Evolutionary conservation across 2,888 invertebrate genomes (phyloP).

Genomic region (Orthonychiurus folsomi): DNA sequence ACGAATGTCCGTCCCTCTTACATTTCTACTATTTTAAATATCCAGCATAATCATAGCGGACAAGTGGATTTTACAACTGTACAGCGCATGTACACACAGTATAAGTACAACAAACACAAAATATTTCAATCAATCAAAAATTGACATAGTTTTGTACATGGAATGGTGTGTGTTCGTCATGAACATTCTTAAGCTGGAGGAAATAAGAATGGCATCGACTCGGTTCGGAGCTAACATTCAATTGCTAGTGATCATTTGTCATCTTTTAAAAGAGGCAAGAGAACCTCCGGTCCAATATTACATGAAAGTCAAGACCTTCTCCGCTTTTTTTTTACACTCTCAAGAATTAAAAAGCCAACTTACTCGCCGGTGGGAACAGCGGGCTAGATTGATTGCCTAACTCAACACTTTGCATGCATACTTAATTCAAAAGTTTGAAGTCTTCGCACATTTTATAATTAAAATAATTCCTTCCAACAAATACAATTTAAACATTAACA

Average conservation of each 20-base stretch:
- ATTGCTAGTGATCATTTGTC: no score
- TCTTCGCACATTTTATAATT: no score
- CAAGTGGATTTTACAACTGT: neutral
- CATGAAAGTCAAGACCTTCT: no score
- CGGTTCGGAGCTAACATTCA: no score
- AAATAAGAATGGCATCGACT: no score
- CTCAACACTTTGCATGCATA: no score
- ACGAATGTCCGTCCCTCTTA: neutral
- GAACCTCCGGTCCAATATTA: no score
- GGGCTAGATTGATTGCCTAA: neutral
- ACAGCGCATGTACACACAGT: neutral
- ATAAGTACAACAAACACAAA: neutral
- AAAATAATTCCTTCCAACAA: neutral
- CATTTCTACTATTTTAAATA: neutral
- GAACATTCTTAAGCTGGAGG: no score
- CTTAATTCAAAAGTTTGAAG: no score
- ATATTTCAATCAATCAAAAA: neutral
- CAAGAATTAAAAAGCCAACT: no score
- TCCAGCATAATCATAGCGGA: neutral
- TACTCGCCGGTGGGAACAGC: neutral
- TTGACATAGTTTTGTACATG: constrained; percentile 1
- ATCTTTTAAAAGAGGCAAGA: no score
- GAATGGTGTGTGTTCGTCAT: neutral
- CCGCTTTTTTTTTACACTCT: no score
- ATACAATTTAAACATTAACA: neutral